Evolutionary conservation across 2,888 invertebrate genomes (phyloP), one percentile per base, ranked within the genome.

Genomic region (Pediacus dermestoides): DNA sequence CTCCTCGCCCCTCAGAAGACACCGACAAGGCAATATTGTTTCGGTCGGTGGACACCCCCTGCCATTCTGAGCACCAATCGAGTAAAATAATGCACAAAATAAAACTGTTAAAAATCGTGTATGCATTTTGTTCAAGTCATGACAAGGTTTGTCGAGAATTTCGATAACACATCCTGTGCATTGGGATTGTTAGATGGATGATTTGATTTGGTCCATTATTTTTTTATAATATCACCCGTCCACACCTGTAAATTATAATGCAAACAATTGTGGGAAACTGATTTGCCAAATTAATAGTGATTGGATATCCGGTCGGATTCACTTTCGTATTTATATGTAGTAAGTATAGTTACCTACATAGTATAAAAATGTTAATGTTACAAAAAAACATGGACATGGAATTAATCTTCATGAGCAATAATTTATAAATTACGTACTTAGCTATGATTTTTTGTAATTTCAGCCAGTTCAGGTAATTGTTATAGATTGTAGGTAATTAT

Each of bases 21-120:
- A 90, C 54, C 88, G 78, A 64, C 90, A 90, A 13, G 90, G 90
- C 39, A 85, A 68, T 55, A 90, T 88, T 30, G 76, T 74, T 57
- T 87, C 86, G 43, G 86, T 81, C 14, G 80, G 73, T 14, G 90
- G 89, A 65, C 90, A 90, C 61, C 71, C 64, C 65, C 90, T 89
- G 61, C 71, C 64, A 42, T 53, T 55, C 23, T 50, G 44, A 2
- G 39, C 50, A 11, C 2, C 10, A 28, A 11, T 28, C 3, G 23
- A 23, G 4, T 6, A 7, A 4, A n/a, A n/a, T 9, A 28, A 28
- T 13, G 3, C 10, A 12, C 8, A 28, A 12, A 2, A 28, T 3
- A 11, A 28, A 11, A 14, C 28, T 16, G n/a, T 31, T 31, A 9
- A 3, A 31, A 31, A 16, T 9, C 6, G 2, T 8, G 16, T 3